These are phyloP conservation scores for Montipora sp. DNA, from an alignment of 64 coral and sea anemone genomes.

Conservation along the genomic window DNA sequence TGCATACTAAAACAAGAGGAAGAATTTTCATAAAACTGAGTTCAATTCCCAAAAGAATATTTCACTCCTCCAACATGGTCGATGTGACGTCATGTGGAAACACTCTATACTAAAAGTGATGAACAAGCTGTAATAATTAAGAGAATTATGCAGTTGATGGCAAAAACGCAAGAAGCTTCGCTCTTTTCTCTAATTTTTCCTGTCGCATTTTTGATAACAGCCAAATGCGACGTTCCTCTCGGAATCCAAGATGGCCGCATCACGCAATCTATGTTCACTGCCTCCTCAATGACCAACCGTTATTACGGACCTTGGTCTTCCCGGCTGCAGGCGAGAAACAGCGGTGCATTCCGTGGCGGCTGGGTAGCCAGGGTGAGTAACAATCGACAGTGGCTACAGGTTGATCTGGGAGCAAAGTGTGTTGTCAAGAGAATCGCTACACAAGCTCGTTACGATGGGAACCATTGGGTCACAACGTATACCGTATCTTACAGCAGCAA, in stretches of 20 bases:
- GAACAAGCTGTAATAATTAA: too few species aligned
- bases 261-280: constrained; percentile 78
- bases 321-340: constrained; percentile 36
- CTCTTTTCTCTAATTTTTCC: too few species aligned
- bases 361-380: constrained; percentile 58
- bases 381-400: constrained; percentile 59
- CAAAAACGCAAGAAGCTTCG: too few species aligned
- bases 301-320: constrained; percentile 83
- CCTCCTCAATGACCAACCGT: constrained; percentile 77
- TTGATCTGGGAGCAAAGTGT: constrained; percentile 50
- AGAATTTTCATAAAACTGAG: too few species aligned
- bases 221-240: constrained; percentile 73
- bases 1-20: too few species aligned
- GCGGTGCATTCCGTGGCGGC: constrained; percentile 21
- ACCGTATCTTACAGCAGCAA: constrained; percentile 58
- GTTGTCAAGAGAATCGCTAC: constrained; percentile 43
- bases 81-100: too few species aligned
- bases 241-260: constrained; percentile 93
- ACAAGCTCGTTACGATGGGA: constrained; percentile 52
- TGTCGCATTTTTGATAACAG: neutral
- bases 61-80: too few species aligned
- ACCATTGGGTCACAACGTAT: constrained; percentile 68
- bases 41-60: too few species aligned
- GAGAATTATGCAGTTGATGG: too few species aligned
- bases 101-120: too few species aligned